Evolutionary conservation across 1,140 invertebrate genomes (phyloP).

Genomic region (Euwallacea similis): DNA sequence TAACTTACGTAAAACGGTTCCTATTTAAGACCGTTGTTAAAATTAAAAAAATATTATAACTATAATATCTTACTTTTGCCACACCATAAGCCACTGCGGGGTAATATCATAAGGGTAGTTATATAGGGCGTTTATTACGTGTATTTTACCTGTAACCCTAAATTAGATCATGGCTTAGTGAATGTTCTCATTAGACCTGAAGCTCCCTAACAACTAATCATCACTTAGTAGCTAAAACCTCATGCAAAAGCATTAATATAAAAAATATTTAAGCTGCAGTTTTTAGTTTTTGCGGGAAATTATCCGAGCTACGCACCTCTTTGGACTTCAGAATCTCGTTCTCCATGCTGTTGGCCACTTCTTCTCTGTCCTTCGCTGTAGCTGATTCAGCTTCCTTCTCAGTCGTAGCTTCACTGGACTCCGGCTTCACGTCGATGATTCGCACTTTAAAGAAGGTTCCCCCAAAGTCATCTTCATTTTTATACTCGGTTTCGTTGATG

Average conservation of each 20-base stretch:
- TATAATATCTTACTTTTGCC: neutral
- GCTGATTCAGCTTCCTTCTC: constrained; percentile 40
- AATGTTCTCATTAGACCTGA: no score
- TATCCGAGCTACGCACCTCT: constrained; percentile 49
- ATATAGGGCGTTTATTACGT: no score
- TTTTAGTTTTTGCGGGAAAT: constrained; percentile 45
- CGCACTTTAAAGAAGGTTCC: constrained; percentile 57
- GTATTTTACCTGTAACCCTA: no score
- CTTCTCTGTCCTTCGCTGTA: constrained; percentile 41
- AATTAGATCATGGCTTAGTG: no score
- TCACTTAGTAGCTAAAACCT: neutral
- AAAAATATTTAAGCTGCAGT: constrained; percentile 4
- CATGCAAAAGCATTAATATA: neutral
- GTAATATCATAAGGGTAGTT: no score
- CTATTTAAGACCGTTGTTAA: constrained; percentile 16
- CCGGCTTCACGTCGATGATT: constrained; percentile 58
- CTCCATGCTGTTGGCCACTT: constrained; percentile 44
- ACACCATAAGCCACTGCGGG: no score
- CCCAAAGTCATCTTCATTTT: constrained; percentile 52
- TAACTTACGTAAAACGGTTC: neutral
- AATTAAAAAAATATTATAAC: constrained; percentile 3
- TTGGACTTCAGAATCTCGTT: constrained; percentile 48
- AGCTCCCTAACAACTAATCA: no score
- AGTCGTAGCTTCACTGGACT: constrained; percentile 49
- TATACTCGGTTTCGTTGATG: constrained; percentile 61